A percentile compares a stretch with the other conserved stretches of the same genome.
phyloP scores from a whole-genome alignment of 2,113 vertebrate genomes.

The Anhinga rufa region DNA sequence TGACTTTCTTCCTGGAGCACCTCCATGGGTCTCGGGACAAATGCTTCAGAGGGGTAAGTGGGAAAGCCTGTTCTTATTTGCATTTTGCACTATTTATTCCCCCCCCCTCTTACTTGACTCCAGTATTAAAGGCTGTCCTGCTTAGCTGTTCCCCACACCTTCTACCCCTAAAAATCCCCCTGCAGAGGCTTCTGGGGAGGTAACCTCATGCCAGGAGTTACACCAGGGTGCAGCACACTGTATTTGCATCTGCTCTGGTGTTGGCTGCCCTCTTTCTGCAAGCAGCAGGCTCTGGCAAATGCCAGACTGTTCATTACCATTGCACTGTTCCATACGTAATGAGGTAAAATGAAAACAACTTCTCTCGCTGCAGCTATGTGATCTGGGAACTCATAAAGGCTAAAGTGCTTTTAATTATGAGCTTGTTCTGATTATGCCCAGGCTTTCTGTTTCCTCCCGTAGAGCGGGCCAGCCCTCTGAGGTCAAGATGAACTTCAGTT shows the following conservation, averaged over 20 bases:
- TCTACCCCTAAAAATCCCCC: background rate
- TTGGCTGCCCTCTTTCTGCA: background rate
- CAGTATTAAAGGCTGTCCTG: background rate
- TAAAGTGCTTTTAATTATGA: background rate
- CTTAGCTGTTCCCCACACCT: background rate
- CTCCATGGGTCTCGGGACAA: background rate
- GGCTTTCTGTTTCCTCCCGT: conserved; percentile 13
- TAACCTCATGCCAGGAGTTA: background rate
- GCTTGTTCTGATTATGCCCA: background rate
- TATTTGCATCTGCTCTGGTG: background rate
- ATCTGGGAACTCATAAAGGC: conserved; percentile 14
- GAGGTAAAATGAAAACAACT: conserved; percentile 22
- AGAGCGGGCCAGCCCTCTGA: background rate
- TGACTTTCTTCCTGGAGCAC: background rate
- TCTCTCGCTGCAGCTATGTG: background rate
- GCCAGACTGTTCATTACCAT: background rate
- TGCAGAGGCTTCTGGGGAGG: background rate
- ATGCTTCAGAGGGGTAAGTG: background rate
- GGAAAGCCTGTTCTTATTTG: background rate
- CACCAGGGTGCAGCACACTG: background rate
- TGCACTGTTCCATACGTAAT: background rate
- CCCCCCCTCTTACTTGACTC: background rate
- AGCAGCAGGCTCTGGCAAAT: background rate
- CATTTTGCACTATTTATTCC: background rate
- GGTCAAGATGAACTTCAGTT: conserved; percentile 56